Conservation (phyloP, 1,140 invertebrate genomes). For the Psix sp. region DNA sequence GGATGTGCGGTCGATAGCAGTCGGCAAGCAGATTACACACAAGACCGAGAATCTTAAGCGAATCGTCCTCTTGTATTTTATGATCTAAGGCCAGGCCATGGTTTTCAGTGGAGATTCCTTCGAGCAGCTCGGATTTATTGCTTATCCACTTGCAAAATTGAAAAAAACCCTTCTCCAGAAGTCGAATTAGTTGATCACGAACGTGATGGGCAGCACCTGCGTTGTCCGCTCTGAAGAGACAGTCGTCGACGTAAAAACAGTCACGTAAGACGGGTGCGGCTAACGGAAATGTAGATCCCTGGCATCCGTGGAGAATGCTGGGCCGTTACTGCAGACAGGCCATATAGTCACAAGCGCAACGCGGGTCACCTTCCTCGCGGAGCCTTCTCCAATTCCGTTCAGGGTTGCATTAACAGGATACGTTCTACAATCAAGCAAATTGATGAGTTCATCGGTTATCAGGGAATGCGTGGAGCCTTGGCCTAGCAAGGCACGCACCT, state of each 20-base stretch:
- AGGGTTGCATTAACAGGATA: too few relatives aligned
- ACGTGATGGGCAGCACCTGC: neutral
- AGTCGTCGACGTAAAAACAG: conserved; percentile 1
- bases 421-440: too few relatives aligned
- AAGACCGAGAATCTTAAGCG: neutral
- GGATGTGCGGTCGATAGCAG: neutral
- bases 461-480: too few relatives aligned
- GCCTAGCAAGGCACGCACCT: too few relatives aligned
- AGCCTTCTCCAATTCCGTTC: too few relatives aligned
- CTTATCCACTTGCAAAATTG: neutral
- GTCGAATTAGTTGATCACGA: neutral
- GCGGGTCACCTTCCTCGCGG: too few relatives aligned
- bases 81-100: neutral
- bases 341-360: too few relatives aligned
- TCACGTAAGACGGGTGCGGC: neutral
- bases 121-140: neutral
- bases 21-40: neutral
- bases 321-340: too few relatives aligned
- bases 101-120: neutral
- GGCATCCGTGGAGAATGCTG: too few relatives aligned
- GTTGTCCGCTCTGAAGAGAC: neutral
- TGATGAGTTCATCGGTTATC: too few relatives aligned
- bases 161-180: neutral
- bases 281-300: neutral
- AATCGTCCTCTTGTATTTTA: neutral